Evolutionary conservation across 2,888 invertebrate species (phyloP), one percentile per base, ranked within the genome.

Genomic region (Tuberolachnus salignus): DNA sequence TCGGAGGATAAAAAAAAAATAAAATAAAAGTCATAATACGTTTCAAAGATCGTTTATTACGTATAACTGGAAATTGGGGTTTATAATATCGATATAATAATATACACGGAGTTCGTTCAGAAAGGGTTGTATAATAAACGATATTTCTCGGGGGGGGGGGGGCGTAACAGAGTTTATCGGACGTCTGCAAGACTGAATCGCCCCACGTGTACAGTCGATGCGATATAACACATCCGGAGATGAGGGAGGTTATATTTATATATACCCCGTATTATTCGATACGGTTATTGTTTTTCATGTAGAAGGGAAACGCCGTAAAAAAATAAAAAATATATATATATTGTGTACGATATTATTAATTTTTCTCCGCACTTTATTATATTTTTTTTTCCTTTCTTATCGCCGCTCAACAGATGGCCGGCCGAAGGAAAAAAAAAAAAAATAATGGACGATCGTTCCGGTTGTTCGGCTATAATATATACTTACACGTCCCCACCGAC

Each of bases 171-270:
- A 57, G 67, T 78, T 78, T 78, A 78, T 78, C 78, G 78, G 78
- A 78, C 78, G 78, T 78, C 49, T 69, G 78, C 78, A 78, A 78
- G 78, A 78, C 78, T 78, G 78, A 59, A 23, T 78, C 59, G 78
- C 78, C 34, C 34, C 59, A 51, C 57, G 49, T 55, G 67, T 69
- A 51, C 21, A 46, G 21, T 49, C 26, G 46, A 6, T 26, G 6
- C 44, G 59, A 42, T 71, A 67, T 46, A 67, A 59, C 55, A 75
- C 78, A 51, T 78, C 78, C 78, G 78, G 78, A 10, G 59, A 63
- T 42, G 42, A 69, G 78, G 59, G 78, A 59, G 69, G 51, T 51
- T 64, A 44, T 13, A 26, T 10, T 71, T 23, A 46, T 6, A 49
- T 49, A 61, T 34, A 59, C 34, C 46, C 78, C 49, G 19, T 46